These are phyloP conservation scores for Acanthococcus lagerstroemiae DNA, from an alignment of 2,888 invertebrate species.

Conservation along the genomic window DNA sequence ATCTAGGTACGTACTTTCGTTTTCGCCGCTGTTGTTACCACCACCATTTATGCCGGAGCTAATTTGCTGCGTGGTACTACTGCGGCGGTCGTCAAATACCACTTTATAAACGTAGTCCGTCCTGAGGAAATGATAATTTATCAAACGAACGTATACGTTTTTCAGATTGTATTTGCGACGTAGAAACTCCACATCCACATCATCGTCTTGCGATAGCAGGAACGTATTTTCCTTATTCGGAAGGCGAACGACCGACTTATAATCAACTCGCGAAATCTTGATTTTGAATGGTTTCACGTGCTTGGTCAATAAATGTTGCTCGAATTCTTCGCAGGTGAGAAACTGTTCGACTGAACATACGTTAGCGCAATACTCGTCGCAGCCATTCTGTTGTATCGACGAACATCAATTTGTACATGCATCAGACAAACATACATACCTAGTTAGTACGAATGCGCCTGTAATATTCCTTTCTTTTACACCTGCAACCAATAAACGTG, in stretches of 20 bases:
- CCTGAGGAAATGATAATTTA: background rate
- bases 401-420: constrained; percentile 12
- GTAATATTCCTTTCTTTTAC: constrained; percentile 22
- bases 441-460: constrained; percentile 10
- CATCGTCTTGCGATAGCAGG: background rate
- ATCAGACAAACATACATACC: constrained; percentile 17
- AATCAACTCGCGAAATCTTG: background rate
- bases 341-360: background rate
- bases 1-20: background rate
- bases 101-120: background rate
- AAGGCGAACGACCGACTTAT: background rate
- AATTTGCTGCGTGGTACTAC: too few species aligned
- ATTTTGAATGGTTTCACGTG: constrained; percentile 8
- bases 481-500: constrained; percentile 24
- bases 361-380: background rate
- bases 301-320: background rate
- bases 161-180: background rate
- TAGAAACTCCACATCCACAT: background rate
- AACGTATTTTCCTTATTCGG: constrained; percentile 12
- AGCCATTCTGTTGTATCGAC: background rate
- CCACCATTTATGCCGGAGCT: background rate
- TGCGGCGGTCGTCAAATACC: background rate
- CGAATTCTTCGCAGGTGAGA: background rate
- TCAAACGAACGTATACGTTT: constrained; percentile 3
- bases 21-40: background rate